A percentile compares a stretch with the other conserved stretches of the same genome.
phyloP scores from a whole-genome alignment of 2,888 invertebrate genomes.

The Hyposoter didymator region DNA sequence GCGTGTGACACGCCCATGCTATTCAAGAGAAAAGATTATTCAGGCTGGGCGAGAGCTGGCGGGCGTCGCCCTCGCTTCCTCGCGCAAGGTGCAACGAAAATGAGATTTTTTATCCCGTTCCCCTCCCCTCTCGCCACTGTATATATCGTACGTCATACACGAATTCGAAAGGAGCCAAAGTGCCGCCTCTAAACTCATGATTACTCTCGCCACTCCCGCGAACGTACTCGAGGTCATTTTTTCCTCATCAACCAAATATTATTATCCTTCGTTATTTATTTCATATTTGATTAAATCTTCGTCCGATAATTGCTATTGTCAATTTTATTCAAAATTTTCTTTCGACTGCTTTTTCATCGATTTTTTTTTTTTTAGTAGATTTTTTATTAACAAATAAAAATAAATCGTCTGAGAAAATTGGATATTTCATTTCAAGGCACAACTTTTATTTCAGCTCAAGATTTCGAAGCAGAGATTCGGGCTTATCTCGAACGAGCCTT shows the following conservation, averaged over 20 bases:
- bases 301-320: not conserved
- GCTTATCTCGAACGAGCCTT: conserved; percentile 34
- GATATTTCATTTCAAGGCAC: not conserved
- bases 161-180: conserved; percentile 67
- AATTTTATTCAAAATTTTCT: not conserved
- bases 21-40: conserved; percentile 66
- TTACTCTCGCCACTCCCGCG: conserved; percentile 48
- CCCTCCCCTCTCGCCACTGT: not conserved
- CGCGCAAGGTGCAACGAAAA: conserved; percentile 82
- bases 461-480: conserved; percentile 14
- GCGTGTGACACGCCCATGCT: conserved; percentile 61
- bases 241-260: conserved; percentile 34
- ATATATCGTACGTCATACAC: conserved; percentile 77
- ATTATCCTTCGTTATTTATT: conserved; percentile 1
- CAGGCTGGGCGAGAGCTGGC: conserved; percentile 67
- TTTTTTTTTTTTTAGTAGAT: not conserved
- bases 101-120: conserved; percentile 78
- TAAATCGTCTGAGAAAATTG: not conserved
- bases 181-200: conserved; percentile 55
- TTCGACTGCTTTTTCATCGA: not conserved
- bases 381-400: not conserved
- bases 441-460: conserved; percentile 1
- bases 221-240: conserved; percentile 42
- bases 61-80: conserved; percentile 72
- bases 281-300: not conserved